Conservation (phyloP, 1,140 invertebrate genomes). For the Colletes latitarsis region DNA sequence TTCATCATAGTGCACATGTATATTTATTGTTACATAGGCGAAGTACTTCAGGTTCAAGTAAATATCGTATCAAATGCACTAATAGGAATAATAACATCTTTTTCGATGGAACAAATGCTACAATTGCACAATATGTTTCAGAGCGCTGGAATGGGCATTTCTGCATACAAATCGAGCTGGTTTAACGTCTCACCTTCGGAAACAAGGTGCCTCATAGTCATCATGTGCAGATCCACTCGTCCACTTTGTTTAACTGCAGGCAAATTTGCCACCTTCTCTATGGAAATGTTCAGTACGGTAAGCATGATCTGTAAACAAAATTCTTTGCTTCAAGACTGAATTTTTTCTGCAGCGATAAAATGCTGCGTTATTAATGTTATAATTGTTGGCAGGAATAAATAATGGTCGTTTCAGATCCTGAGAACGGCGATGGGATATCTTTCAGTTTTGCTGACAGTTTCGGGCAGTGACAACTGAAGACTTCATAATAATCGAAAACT, state of each 20-base stretch:
- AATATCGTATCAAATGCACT: background rate
- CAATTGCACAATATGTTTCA: background rate
- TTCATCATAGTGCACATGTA: constrained; percentile 38
- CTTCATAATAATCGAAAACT: background rate
- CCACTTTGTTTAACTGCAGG: constrained; percentile 55
- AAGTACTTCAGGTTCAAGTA: constrained; percentile 43
- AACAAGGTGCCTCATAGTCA: constrained; percentile 45
- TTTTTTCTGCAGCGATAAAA: too few species aligned
- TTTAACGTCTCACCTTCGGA: constrained; percentile 54
- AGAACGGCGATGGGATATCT: constrained; percentile 58
- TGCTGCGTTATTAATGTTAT: too few species aligned
- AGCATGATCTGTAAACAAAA: background rate
- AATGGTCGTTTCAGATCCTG: constrained; percentile 43
- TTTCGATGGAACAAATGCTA: background rate
- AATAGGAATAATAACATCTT: too few species aligned
- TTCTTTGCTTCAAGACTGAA: too few species aligned
- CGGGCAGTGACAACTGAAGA: background rate
- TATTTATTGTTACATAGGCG: constrained; percentile 59
- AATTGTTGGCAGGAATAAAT: too few species aligned
- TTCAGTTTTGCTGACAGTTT: constrained; percentile 52
- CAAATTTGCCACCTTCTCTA: constrained; percentile 55
- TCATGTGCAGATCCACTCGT: constrained; percentile 42
- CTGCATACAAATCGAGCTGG: constrained; percentile 48
- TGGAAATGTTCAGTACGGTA: constrained; percentile 57
- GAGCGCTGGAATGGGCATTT: background rate